Evolutionary conservation across 1,140 invertebrate species (phyloP).

Genomic region (Ctenoplectra terminalis): DNA sequence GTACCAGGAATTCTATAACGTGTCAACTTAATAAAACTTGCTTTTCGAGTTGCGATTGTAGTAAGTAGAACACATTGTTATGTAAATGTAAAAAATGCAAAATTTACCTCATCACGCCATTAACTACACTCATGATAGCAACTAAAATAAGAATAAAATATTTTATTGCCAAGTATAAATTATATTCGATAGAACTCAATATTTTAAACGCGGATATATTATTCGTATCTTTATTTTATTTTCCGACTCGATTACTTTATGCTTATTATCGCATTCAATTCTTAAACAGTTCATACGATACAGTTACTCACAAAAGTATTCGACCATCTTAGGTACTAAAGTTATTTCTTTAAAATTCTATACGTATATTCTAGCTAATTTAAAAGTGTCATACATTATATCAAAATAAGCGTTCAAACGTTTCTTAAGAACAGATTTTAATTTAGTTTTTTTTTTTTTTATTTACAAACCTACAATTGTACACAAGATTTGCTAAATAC

Average conservation of each 20-base stretch:
- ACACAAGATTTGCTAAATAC: too few species aligned
- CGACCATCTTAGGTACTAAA: too few species aligned
- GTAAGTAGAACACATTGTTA: not conserved
- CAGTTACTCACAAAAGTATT: too few species aligned
- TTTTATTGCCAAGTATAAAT: too few species aligned
- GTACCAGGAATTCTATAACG: conserved; percentile 48
- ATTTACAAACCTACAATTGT: too few species aligned
- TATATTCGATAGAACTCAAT: not conserved
- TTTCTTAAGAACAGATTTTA: too few species aligned
- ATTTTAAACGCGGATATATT: too few species aligned
- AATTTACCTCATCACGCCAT: not conserved
- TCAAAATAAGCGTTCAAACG: too few species aligned
- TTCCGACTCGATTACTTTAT: not conserved
- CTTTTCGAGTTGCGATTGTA: not conserved
- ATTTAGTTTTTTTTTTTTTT: too few species aligned
- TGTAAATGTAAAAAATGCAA: not conserved
- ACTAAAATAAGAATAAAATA: not conserved
- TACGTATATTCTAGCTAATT: too few species aligned
- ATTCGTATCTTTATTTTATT: not conserved
- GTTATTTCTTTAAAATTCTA: too few species aligned
- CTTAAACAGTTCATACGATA: not conserved
- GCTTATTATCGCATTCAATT: not conserved
- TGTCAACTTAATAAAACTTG: conserved; percentile 9
- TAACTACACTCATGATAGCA: not conserved
- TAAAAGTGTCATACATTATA: too few species aligned